Evolutionary conservation across 2,888 invertebrate species (phyloP).

Genomic region (Himalopsyche tibetana): DNA sequence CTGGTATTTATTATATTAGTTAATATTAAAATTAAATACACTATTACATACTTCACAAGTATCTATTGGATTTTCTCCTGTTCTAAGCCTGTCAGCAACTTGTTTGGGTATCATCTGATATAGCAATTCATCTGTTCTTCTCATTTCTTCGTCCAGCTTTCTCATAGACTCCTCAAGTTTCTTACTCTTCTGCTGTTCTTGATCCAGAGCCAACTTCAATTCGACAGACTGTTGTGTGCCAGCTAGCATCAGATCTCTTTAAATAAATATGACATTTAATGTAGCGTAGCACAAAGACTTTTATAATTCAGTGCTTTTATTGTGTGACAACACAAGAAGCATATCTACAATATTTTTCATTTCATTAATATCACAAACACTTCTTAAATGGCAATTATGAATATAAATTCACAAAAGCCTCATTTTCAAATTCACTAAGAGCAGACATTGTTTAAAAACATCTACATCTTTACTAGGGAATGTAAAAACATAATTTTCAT

Average conservation of each 20-base stretch:
- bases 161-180: slow-evolving; percentile 97
- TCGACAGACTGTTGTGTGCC: slow-evolving; percentile 99
- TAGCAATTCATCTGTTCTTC: slow-evolving; percentile 93
- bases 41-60: slow-evolving; percentile 91
- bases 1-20: too few relatives aligned
- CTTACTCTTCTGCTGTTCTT: slow-evolving; percentile 97
- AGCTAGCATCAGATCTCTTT: slow-evolving; percentile 95
- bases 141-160: slow-evolving; percentile 96
- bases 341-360: too few relatives aligned
- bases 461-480: too few relatives aligned
- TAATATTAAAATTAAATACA: not conserved
- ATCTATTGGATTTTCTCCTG: slow-evolving; percentile 96
- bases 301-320: too few relatives aligned
- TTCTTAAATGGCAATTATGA: too few relatives aligned
- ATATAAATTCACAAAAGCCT: too few relatives aligned
- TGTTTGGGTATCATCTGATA: slow-evolving; percentile 99
- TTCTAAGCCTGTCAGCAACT: slow-evolving; percentile 94
- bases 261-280: slow-evolving; percentile 54
- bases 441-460: too few relatives aligned
- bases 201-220: slow-evolving; percentile 94
- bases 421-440: too few relatives aligned
- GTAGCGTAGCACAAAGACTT: too few relatives aligned
- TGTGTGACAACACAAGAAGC: too few relatives aligned
- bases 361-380: too few relatives aligned
- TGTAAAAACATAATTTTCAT: too few relatives aligned